These are phyloP conservation scores for Ophioninae sp. DNA, from an alignment of 2,888 invertebrate species.

Conservation along the genomic window DNA sequence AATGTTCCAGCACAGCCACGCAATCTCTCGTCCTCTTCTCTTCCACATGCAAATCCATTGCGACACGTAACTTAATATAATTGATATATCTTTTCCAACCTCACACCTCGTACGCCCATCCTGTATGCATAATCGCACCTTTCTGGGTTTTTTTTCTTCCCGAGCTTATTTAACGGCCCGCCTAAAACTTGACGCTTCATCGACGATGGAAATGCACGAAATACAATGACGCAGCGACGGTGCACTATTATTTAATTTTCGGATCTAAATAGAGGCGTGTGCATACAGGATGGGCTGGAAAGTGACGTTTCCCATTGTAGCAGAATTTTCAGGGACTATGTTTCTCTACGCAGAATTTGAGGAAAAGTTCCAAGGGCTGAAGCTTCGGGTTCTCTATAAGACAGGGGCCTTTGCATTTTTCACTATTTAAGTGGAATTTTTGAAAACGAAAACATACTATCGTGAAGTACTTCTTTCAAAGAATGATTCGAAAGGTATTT, in stretches of 20 bases:
- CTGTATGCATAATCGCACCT: slow-evolving; percentile 2
- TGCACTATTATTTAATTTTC: not conserved
- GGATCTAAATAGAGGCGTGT: not conserved
- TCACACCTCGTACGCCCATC: not conserved
- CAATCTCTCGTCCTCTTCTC: slow-evolving; percentile 11
- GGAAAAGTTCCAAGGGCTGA: too few relatives aligned
- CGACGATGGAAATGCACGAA: not conserved
- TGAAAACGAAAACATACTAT: too few relatives aligned
- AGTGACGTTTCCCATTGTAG: too few relatives aligned
- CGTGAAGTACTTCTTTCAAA: too few relatives aligned
- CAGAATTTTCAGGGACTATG: too few relatives aligned
- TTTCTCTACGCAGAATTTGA: too few relatives aligned
- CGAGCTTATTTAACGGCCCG: not conserved
- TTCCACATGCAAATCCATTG: not conserved
- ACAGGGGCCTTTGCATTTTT: too few relatives aligned
- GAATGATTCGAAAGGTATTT: too few relatives aligned
- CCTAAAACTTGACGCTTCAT: not conserved
- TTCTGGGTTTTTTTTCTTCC: not conserved
- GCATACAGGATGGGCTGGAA: not conserved
- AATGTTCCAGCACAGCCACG: not conserved
- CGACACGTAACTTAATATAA: slow-evolving; percentile 22
- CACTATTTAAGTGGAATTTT: too few relatives aligned
- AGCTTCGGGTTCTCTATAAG: too few relatives aligned
- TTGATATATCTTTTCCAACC: slow-evolving; percentile 14
- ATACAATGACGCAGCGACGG: not conserved